Percentiles rank a stretch among this genome's conserved stretches.
phyloP scores from a whole-genome alignment of 2,888 invertebrate species.

The Sminthurinus aureus region DNA sequence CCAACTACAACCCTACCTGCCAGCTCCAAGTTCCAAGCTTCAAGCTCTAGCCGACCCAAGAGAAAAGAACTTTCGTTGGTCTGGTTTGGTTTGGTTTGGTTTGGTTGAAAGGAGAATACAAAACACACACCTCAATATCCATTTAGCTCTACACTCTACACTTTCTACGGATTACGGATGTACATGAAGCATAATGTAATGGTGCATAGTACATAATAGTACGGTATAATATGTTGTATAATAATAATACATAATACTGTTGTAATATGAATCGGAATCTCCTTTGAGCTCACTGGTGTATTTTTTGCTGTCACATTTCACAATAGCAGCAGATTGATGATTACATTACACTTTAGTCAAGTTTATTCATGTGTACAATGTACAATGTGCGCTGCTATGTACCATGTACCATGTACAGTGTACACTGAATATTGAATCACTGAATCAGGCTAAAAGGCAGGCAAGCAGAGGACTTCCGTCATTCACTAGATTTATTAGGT shows the following conservation, averaged over 20 bases:
- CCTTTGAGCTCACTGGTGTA: not conserved
- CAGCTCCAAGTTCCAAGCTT: not conserved
- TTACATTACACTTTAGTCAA: not conserved
- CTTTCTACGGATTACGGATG: not conserved
- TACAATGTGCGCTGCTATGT: too few relatives aligned
- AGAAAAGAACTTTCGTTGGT: not conserved
- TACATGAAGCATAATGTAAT: not conserved
- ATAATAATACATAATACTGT: too few relatives aligned
- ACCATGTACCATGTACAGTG: too few relatives aligned
- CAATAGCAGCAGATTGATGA: not conserved
- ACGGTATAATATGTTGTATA: too few relatives aligned
- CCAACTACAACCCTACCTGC: not conserved
- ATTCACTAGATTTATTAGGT: too few relatives aligned
- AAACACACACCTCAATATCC: too few relatives aligned
- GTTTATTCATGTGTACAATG: not conserved
- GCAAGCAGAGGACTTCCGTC: too few relatives aligned
- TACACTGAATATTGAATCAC: too few relatives aligned
- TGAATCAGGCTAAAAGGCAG: too few relatives aligned
- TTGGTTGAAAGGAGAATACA: too few relatives aligned
- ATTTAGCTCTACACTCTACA: not conserved
- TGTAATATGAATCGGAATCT: not conserved
- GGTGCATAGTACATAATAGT: too few relatives aligned
- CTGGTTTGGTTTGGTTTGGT: not conserved
- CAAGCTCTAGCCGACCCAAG: not conserved
- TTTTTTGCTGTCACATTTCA: not conserved